These are phyloP conservation scores for Bursaphelenchus mucronatus DNA, from an alignment of 1,140 invertebrate species.

Conservation along the genomic window DNA sequence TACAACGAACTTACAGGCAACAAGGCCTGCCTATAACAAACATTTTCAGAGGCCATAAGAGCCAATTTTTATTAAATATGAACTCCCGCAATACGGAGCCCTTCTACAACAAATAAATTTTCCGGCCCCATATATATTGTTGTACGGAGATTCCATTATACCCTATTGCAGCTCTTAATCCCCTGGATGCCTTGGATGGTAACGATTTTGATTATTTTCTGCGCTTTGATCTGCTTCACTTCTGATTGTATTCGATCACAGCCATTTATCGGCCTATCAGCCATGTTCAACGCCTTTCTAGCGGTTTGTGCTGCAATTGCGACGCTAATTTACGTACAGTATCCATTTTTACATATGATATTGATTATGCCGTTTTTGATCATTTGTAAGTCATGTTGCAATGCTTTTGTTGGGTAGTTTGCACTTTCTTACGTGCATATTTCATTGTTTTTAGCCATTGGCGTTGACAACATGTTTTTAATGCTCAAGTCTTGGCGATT, in stretches of 20 bases:
- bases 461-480: constrained; percentile 55
- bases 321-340: constrained; percentile 44
- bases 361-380: constrained; percentile 57
- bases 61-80: not conserved
- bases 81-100: not conserved
- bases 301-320: constrained; percentile 46
- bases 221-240: constrained; percentile 41
- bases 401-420: not conserved
- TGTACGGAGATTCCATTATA: not conserved
- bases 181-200: constrained; percentile 56
- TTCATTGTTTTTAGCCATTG: constrained; percentile 53
- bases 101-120: not conserved
- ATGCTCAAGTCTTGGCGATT: constrained; percentile 54
- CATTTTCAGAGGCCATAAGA: too few species aligned
- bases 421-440: too few species aligned
- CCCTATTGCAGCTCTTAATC: constrained; percentile 35
- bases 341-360: constrained; percentile 53
- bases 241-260: constrained; percentile 43
- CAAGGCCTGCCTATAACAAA: too few species aligned
- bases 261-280: constrained; percentile 50
- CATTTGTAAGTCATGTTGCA: constrained; percentile 39
- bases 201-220: constrained; percentile 46
- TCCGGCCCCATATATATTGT: not conserved
- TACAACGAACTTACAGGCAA: too few species aligned
- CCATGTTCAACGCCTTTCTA: constrained; percentile 52